Base-by-base conservation (phyloP, 1,140 invertebrate genomes). In the Platyura marginata region DNA sequence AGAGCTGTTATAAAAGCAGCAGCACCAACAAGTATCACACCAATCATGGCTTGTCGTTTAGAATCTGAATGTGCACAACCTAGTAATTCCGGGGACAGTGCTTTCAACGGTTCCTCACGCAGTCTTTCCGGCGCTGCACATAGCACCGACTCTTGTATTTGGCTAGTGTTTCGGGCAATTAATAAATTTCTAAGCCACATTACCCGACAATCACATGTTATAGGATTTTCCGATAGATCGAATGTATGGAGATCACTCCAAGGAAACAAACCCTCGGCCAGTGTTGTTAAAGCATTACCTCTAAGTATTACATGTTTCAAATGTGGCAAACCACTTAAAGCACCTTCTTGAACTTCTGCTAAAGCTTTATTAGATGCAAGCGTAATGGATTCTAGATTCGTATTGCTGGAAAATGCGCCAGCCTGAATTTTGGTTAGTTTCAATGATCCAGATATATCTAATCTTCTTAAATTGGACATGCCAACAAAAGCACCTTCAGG, bases 181-280 rank as follows among this genome's bases (percentile, higher is more conserved):
- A 86, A 63, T n/a, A 86, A 62, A 44, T 83, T 78, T 8, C 77
- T 68, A 34, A 89, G 64, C 85, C 85, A 91, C 23, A 84, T 58
- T 3, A 88, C 52, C 42, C 74, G 72, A 51, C 86, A 90, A 48
- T 79, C 76, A 57, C 86, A 91, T n/a, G 74, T 61, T 10, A 91
- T 62, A 0, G 83, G 83, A 52, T 90, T 90, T 46, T 87, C 84
- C 11, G 79, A 78, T 5, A 91, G 62, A 47, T 88, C 82, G 9
- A 89, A 53, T 4, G 70, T 69, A 19, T 73, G 67, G n/a, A 89
- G 57, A 48, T 85, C 82, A 41, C 74, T 75, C 72, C 84, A 88
- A 1, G 78, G 72, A 13, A 83, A 74, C 13, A 86, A 66, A 0
- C 77, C 74, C 57, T 87, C 83, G 2, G 74, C 70, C 35, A 91